Evolutionary conservation across 2,113 vertebrate species (phyloP).

Genomic region (Mus musculus): GRCm39 chr14:47743501-47744000

Average conservation of each 20-base stretch:
- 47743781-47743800: neutral
- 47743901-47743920: neutral
- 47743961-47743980: neutral
- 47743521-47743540: neutral
- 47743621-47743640: neutral
- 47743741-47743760: neutral
- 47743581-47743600: constrained; percentile 38
- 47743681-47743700: constrained; percentile 9
- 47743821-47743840: neutral
- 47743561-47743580: constrained; percentile 37
- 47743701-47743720: neutral
- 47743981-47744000: neutral
- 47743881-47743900: neutral
- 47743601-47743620: neutral
- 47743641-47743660: neutral
- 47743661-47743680: neutral
- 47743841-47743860: neutral
- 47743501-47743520: neutral
- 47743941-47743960: neutral
- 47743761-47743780: neutral
- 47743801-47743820: neutral
- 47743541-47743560: constrained; percentile 8
- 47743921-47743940: neutral
- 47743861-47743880: neutral
- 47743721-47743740: constrained; percentile 3